Evolutionary conservation across 2,113 vertebrate genomes (phyloP).

Genomic region (Oncorhynchus tshawytscha): DNA sequence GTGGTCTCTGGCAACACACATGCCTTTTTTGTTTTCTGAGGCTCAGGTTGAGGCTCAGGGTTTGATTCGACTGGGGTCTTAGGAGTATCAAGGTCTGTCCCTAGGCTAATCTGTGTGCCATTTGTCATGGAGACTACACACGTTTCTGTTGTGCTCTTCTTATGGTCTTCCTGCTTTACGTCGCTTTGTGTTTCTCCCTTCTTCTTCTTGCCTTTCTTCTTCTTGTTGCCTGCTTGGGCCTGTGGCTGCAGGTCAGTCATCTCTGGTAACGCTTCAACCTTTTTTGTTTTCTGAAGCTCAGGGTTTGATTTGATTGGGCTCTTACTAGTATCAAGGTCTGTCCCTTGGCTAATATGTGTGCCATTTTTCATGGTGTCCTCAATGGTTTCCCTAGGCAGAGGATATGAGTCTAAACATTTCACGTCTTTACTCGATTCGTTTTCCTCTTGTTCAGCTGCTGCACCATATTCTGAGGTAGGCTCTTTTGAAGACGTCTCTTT

Average conservation of each 20-base stretch:
- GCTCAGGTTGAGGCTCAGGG: not conserved
- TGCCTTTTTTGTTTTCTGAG: not conserved
- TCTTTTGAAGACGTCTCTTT: conserved; percentile 13
- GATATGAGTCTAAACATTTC: conserved; percentile 4
- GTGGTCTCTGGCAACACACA: not conserved
- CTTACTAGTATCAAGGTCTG: not conserved
- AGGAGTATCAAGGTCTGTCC: not conserved
- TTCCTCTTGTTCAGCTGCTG: conserved; percentile 9
- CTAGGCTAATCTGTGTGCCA: not conserved
- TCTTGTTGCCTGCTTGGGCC: conserved; percentile 50
- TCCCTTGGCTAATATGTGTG: not conserved
- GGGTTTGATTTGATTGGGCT: not conserved
- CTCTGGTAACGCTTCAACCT: conserved; percentile 24
- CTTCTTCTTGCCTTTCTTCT: conserved; percentile 62
- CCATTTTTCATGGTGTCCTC: not conserved
- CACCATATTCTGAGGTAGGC: conserved; percentile 5
- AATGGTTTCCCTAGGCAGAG: not conserved
- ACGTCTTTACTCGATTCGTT: not conserved
- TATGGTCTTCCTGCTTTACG: not conserved
- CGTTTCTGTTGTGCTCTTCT: not conserved
- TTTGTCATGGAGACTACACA: not conserved
- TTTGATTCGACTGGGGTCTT: not conserved
- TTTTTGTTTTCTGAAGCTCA: conserved; percentile 6
- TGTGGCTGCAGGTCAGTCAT: conserved; percentile 24
- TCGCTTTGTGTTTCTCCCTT: conserved; percentile 47